phyloP scores from a whole-genome alignment of 2,888 invertebrate genomes.

The Amaurobius ferox region DNA sequence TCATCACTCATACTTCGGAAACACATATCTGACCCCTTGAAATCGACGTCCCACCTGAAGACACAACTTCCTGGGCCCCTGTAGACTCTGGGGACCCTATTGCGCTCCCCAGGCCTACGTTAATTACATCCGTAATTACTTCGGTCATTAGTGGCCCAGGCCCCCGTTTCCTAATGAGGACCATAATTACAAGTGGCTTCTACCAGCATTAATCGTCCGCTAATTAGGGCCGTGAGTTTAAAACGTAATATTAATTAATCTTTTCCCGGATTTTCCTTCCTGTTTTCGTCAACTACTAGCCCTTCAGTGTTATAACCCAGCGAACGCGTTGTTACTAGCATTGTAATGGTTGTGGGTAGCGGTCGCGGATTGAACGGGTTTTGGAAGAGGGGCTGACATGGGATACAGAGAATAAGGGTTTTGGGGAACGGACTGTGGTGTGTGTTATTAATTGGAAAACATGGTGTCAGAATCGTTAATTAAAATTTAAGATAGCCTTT shows the following conservation, averaged over 20 bases:
- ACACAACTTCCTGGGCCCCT: background rate
- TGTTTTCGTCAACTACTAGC: conserved; percentile 16
- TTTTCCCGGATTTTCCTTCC: conserved; percentile 38
- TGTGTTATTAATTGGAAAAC: too few species aligned
- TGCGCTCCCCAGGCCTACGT: conserved; percentile 43
- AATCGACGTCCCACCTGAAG: background rate
- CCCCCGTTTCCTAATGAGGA: conserved; percentile 59
- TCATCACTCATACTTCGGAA: too few species aligned
- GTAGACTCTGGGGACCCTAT: conserved; percentile 10
- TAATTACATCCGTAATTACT: conserved; percentile 73
- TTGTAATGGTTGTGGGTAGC: too few species aligned
- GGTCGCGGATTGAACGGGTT: too few species aligned
- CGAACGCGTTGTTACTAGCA: too few species aligned
- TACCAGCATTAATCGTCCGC: conserved; percentile 67
- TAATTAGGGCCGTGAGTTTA: conserved; percentile 71
- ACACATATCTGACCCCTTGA: conserved; percentile 9
- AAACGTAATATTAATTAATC: conserved; percentile 72
- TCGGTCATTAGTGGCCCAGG: conserved; percentile 69
- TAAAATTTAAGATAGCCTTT: too few species aligned
- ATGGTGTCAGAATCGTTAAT: too few species aligned
- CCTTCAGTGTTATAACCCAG: background rate
- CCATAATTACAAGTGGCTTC: conserved; percentile 73
- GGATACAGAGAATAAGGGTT: too few species aligned
- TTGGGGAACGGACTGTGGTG: too few species aligned
- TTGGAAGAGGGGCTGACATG: too few species aligned